phyloP scores from a whole-genome alignment of 2,113 vertebrate genomes.

The Fregetta grallaria region DNA sequence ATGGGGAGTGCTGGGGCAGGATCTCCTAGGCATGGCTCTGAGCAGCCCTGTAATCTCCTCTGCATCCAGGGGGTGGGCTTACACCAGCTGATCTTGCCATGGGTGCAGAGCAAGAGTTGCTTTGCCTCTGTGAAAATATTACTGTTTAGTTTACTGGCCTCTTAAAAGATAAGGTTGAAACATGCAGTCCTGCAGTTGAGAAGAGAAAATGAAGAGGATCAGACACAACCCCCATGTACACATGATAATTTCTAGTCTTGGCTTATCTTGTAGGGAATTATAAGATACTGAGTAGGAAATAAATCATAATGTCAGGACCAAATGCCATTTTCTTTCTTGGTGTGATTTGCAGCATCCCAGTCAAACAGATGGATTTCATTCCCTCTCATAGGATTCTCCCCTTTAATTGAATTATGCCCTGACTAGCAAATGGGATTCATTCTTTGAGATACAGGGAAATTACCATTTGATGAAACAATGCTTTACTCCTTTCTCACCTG shows the following conservation, averaged over 20 bases:
- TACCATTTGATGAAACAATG: conserved; percentile 56
- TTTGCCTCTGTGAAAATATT: neutral
- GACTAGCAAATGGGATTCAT: neutral
- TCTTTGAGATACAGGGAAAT: conserved; percentile 17
- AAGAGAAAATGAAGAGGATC: conserved; percentile 14
- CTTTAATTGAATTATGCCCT: conserved; percentile 58
- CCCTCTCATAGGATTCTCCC: neutral
- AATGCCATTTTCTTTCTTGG: neutral
- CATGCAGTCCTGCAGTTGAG: neutral
- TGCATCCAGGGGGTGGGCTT: neutral
- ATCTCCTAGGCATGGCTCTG: neutral
- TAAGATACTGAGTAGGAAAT: conserved; percentile 47
- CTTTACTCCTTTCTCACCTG: conserved; percentile 22
- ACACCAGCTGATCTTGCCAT: rapidly evolving
- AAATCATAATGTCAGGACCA: conserved; percentile 60
- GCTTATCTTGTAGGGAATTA: conserved; percentile 66
- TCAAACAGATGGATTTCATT: neutral
- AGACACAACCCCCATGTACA: neutral
- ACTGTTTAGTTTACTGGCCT: neutral
- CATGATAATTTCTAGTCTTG: conserved; percentile 32
- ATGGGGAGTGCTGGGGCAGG: neutral
- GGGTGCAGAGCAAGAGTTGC: neutral
- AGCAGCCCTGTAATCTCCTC: neutral
- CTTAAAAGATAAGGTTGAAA: conserved; percentile 1
- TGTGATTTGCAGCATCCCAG: conserved; percentile 4